Base-by-base conservation (phyloP, 23 tunicate genomes). In the Halocynthia roretzi region DNA sequence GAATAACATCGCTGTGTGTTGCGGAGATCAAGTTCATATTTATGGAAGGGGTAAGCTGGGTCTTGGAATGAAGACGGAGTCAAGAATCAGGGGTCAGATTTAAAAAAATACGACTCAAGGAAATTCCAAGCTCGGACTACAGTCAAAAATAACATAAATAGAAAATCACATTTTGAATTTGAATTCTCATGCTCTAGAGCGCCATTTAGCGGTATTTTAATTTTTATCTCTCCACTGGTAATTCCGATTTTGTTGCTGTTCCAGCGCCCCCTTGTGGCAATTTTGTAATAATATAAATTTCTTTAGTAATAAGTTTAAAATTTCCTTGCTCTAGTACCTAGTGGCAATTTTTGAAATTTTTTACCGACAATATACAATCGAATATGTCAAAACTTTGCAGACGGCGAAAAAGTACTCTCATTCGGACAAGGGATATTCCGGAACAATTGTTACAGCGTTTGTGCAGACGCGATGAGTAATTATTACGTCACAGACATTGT, bases 401-500 rank as follows among this genome's bases (percentile, higher is more conserved):
- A 62, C 18, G 88, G 96, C 9, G 60, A 68, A 19, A 31, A 67
- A 54, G 61, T 78, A 6, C 44, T 67, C 20, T 51, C 76, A 7
- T 83, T 83, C 80, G 88, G 96, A 7, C 88, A 78, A 49, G 96
- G 88, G 23, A 68, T 80, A 23, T 89, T 89, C 67, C 88, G 88
- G 19, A 84, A 89, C 78, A 89, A 89, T 74, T 77, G 81, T 63
- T 89, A 84, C 78, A 76, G 88, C 71, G 88, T 89, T 56, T 75
- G 75, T 53, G 73, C 85, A 57, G 96, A 89, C 85, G 69, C 65
- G 66, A 83, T 60, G 55, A 84, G 87, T 48, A 84, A 58, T 40
- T 89, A 69, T 80, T 83, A 89, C 84, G 96, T 89, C 88, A 89
- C 85, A 17, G 88, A 89, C 63, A 89, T 84, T 48, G 85, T 89